A percentile compares a stretch with the other conserved stretches of the same genome.
phyloP scores from a whole-genome alignment of 1,140 invertebrate genomes.

The Lordiphosa stackelbergi region DNA sequence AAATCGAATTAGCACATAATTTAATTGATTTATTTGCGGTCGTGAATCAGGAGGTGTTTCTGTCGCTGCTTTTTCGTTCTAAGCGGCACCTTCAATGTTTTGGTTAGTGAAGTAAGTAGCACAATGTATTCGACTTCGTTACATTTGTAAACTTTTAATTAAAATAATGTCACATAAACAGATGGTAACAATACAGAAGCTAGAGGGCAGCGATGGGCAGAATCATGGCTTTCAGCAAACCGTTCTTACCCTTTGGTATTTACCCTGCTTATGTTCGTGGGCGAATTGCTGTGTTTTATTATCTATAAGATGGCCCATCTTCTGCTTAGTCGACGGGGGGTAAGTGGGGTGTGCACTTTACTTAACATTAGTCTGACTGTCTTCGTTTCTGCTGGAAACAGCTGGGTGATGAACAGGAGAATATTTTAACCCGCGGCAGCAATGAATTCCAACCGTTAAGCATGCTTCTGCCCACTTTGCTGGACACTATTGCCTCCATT shows the following conservation, averaged over 20 bases:
- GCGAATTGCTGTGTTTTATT: slow-evolving; percentile 90
- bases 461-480: slow-evolving; percentile 89
- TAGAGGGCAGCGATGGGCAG: slow-evolving; percentile 82
- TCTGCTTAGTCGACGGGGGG: slow-evolving; percentile 79
- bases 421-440: slow-evolving; percentile 82
- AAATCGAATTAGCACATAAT: too few relatives aligned
- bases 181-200: slow-evolving; percentile 86
- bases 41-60: slow-evolving; percentile 46
- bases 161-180: slow-evolving; percentile 4
- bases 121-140: background rate
- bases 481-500: slow-evolving; percentile 87
- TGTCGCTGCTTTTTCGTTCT: slow-evolving; percentile 54
- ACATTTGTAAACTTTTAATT: too few relatives aligned
- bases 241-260: slow-evolving; percentile 95
- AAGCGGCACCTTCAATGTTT: slow-evolving; percentile 52
- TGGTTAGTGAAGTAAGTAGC: slow-evolving; percentile 62
- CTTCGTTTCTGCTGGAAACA: slow-evolving; percentile 77
- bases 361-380: slow-evolving; percentile 32
- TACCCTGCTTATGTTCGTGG: slow-evolving; percentile 92
- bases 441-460: slow-evolving; percentile 88
- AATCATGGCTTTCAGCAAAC: slow-evolving; percentile 86
- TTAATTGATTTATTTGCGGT: too few relatives aligned
- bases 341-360: slow-evolving; percentile 71
- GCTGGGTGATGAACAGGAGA: slow-evolving; percentile 78
- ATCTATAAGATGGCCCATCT: slow-evolving; percentile 82